Percentiles rank a stretch among this genome's conserved stretches.
These are phyloP conservation scores for Oryzias curvinotus DNA, from an alignment of 2,113 vertebrate genomes.

Conservation along the genomic window DNA sequence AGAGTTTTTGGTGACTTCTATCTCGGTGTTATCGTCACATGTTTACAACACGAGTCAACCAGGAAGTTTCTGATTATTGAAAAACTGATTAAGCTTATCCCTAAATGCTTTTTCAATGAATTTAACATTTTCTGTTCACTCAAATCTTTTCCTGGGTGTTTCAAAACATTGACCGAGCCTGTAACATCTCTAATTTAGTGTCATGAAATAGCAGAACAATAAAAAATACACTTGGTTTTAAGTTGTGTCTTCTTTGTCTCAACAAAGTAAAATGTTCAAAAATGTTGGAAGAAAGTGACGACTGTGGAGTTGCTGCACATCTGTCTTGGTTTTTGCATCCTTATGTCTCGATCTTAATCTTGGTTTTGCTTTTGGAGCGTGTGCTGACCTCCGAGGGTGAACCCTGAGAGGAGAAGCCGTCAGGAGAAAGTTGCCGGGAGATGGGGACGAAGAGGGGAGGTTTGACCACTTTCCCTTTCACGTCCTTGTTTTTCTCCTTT, in stretches of 20 bases:
- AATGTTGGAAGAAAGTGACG: background rate
- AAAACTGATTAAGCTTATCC: too few species aligned
- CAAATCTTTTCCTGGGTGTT: too few species aligned
- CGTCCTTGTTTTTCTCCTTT: conserved; percentile 41
- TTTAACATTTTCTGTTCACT: too few species aligned
- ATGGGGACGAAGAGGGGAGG: conserved; percentile 55
- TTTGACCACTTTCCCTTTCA: conserved; percentile 48
- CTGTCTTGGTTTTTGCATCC: too few species aligned
- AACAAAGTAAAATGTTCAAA: conserved; percentile 13
- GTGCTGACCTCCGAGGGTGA: conserved; percentile 69
- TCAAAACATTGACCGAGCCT: too few species aligned
- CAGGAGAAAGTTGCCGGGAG: conserved; percentile 30
- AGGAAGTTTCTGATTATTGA: too few species aligned
- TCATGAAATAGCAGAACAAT: conserved; percentile 24
- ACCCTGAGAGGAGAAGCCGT: conserved; percentile 16
- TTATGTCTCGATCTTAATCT: conserved; percentile 51
- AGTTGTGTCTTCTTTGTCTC: conserved; percentile 1
- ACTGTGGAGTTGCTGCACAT: background rate
- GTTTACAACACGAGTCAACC: too few species aligned
- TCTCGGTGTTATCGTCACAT: too few species aligned
- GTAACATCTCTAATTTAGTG: background rate
- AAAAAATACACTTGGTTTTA: background rate
- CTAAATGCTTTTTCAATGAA: too few species aligned
- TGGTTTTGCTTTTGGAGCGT: conserved; percentile 72
- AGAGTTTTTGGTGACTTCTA: too few species aligned